Percentiles rank a stretch among this genome's conserved stretches.
Evolutionary conservation across 2,888 invertebrate genomes (phyloP).

Genomic region (Eueremaeus valkanovi): DNA sequence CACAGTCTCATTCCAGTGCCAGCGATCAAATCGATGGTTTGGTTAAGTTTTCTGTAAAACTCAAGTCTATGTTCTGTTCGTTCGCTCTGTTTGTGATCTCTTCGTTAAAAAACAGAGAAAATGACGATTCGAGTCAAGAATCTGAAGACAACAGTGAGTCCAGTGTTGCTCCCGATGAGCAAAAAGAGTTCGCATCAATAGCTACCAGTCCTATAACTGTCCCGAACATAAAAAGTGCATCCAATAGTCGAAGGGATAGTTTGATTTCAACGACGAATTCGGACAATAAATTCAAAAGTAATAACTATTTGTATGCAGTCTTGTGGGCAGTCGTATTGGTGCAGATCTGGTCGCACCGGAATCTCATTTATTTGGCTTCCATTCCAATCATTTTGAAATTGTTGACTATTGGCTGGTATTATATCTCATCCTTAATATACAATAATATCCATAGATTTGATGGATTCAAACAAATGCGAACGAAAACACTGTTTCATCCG

Average conservation of each 20-base stretch:
- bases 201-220: neutral
- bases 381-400: slow-evolving; percentile 80
- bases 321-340: slow-evolving; percentile 78
- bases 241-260: slow-evolving; percentile 32
- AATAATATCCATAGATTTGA: neutral
- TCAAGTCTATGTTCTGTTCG: neutral
- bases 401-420: slow-evolving; percentile 54
- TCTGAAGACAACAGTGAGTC: no score
- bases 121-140: neutral
- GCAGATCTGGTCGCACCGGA: slow-evolving; percentile 77
- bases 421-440: neutral
- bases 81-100: neutral
- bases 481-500: neutral
- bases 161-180: neutral
- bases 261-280: neutral
- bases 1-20: neutral
- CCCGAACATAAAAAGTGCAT: neutral
- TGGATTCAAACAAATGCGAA: neutral
- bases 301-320: slow-evolving; percentile 55
- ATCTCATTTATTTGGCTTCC: slow-evolving; percentile 77
- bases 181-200: neutral
- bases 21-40: slow-evolving; percentile 20
- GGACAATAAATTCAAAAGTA: slow-evolving; percentile 48
- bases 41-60: neutral
- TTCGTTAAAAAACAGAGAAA: no score